phyloP scores from a whole-genome alignment of 2,113 vertebrate genomes.

The Pachycephala philippinensis region DNA sequence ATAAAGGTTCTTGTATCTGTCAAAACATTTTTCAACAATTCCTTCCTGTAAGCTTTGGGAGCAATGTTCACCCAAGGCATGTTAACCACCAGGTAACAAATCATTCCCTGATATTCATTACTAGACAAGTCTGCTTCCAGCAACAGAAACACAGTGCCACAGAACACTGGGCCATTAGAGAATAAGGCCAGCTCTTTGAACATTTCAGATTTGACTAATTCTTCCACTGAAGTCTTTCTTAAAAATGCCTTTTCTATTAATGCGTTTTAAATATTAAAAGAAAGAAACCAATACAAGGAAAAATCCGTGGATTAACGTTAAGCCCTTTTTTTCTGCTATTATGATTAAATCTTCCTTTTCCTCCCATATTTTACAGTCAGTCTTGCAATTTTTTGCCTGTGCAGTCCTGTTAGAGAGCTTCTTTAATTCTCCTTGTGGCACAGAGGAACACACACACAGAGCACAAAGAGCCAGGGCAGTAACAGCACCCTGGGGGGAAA shows the following conservation, averaged over 20 bases:
- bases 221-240: not conserved
- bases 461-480: not conserved
- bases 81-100: not conserved
- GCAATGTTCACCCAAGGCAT: not conserved
- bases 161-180: not conserved
- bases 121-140: not conserved
- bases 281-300: not conserved
- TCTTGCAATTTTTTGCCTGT: not conserved
- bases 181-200: not conserved
- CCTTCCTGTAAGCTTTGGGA: not conserved
- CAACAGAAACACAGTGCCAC: not conserved
- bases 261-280: not conserved
- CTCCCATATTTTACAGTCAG: not conserved
- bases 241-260: not conserved
- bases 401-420: not conserved
- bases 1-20: not conserved
- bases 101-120: not conserved
- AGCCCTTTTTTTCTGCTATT: not conserved
- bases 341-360: not conserved
- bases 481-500: not conserved
- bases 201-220: not conserved
- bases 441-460: rapidly evolving
- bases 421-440: not conserved
- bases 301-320: not conserved
- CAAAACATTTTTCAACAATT: not conserved